phyloP scores from a whole-genome alignment of 2,888 invertebrate genomes.

The Folsomia manolachei region DNA sequence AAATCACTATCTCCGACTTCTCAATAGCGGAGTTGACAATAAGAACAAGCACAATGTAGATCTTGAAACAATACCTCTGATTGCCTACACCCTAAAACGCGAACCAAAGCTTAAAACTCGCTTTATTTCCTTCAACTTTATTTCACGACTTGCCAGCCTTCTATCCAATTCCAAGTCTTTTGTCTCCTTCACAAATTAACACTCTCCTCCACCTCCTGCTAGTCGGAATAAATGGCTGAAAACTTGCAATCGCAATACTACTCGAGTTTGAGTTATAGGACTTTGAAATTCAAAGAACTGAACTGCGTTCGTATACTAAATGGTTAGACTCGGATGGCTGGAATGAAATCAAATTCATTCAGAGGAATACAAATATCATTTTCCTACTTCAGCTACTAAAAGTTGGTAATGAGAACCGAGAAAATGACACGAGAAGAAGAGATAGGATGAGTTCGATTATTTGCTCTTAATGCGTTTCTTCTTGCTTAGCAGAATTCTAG shows the following conservation, averaged over 20 bases:
- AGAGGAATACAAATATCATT: too few relatives aligned
- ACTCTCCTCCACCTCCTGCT: not conserved
- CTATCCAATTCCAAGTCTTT: not conserved
- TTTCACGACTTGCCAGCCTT: not conserved
- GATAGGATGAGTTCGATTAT: not conserved
- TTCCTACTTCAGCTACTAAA: not conserved
- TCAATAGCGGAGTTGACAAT: slow-evolving; percentile 4
- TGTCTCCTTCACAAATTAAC: not conserved
- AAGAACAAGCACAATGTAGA: not conserved
- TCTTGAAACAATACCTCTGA: not conserved
- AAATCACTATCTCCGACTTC: not conserved
- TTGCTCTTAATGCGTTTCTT: not conserved
- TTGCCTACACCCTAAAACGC: too few relatives aligned
- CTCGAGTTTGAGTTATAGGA: not conserved
- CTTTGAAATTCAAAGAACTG: not conserved
- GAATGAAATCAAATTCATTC: too few relatives aligned
- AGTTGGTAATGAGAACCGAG: slow-evolving; percentile 11
- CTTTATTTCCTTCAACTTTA: not conserved
- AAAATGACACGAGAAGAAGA: slow-evolving; percentile 2
- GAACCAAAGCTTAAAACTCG: not conserved
- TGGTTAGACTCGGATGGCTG: not conserved
- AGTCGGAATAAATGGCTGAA: not conserved
- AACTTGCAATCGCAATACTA: not conserved
- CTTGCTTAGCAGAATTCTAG: too few relatives aligned
- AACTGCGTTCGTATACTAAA: not conserved